Conservation (phyloP, 2,797 vertebrate species). For the Brotula barbata region DNA sequence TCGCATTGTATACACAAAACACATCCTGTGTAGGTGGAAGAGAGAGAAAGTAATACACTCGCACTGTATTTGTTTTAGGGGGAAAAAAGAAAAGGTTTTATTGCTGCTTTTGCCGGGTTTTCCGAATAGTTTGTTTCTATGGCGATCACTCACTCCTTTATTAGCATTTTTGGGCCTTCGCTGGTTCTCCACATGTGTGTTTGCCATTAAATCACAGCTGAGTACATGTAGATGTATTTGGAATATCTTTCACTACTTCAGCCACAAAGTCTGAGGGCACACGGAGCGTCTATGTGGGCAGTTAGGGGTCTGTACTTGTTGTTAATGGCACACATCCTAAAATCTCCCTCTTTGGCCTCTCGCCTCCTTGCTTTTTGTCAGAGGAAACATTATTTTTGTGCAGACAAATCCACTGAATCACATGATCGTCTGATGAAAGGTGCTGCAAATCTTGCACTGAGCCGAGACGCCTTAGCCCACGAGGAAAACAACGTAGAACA, state of each 20-base stretch:
- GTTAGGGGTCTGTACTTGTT: slow-evolving; percentile 59
- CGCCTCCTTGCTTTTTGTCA: slow-evolving; percentile 39
- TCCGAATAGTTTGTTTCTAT: slow-evolving; percentile 8
- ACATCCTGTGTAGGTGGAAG: slow-evolving; percentile 31
- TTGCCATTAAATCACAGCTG: slow-evolving; percentile 28
- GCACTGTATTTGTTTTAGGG: slow-evolving; percentile 15
- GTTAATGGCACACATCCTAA: slow-evolving; percentile 80
- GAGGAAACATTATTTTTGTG: slow-evolving; percentile 59
- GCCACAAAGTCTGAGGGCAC: slow-evolving; percentile 58
- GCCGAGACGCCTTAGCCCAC: slow-evolving; percentile 40
- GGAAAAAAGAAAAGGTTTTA: slow-evolving; percentile 28
- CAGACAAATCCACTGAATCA: slow-evolving; percentile 65
- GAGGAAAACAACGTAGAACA: slow-evolving; percentile 33
- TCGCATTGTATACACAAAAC: slow-evolving; percentile 35
- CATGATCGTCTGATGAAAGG: slow-evolving; percentile 68
- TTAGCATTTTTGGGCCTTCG: background rate
- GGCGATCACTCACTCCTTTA: background rate
- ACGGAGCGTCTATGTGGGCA: slow-evolving; percentile 59
- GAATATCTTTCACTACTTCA: slow-evolving; percentile 60
- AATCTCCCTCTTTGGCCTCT: slow-evolving; percentile 66
- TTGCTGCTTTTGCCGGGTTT: slow-evolving; percentile 9
- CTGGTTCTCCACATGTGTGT: slow-evolving; percentile 18
- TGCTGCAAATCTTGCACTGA: slow-evolving; percentile 59
- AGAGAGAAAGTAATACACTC: slow-evolving; percentile 30
- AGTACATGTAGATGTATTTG: slow-evolving; percentile 49